These are phyloP conservation scores for Siphlonurus alternatus DNA, from an alignment of 2,888 invertebrate species.

Conservation along the genomic window DNA sequence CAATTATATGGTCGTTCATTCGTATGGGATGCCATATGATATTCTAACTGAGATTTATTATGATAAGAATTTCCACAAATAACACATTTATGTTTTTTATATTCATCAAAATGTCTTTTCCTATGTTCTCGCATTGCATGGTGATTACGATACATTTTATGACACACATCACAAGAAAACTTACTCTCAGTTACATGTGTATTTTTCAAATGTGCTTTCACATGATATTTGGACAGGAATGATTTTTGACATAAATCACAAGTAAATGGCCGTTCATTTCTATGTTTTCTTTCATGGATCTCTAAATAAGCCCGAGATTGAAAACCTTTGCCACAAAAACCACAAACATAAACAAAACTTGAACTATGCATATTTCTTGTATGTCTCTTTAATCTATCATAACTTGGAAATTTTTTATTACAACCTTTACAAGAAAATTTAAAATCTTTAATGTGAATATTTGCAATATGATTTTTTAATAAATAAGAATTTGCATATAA, in stretches of 20 bases:
- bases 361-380: conserved; percentile 3
- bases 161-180: background rate
- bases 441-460: background rate
- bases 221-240: background rate
- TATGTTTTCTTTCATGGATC: conserved; percentile 2
- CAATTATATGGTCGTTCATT: background rate
- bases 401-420: background rate
- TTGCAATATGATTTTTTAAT: background rate
- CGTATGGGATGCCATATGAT: background rate
- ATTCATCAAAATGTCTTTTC: background rate
- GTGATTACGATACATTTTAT: background rate
- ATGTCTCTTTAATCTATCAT: conserved; percentile 3
- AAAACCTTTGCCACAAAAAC: conserved; percentile 6
- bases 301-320: background rate
- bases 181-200: background rate
- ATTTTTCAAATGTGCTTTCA: background rate
- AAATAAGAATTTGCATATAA: background rate
- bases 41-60: background rate
- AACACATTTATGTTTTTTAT: background rate
- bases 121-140: background rate
- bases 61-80: background rate
- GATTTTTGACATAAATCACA: background rate
- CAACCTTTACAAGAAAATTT: background rate
- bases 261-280: background rate
- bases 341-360: conserved; percentile 1